phyloP scores from a whole-genome alignment of 35 echinoderm and acorn worm genomes.

The Strongylocentrotus purpuratus region DNA sequence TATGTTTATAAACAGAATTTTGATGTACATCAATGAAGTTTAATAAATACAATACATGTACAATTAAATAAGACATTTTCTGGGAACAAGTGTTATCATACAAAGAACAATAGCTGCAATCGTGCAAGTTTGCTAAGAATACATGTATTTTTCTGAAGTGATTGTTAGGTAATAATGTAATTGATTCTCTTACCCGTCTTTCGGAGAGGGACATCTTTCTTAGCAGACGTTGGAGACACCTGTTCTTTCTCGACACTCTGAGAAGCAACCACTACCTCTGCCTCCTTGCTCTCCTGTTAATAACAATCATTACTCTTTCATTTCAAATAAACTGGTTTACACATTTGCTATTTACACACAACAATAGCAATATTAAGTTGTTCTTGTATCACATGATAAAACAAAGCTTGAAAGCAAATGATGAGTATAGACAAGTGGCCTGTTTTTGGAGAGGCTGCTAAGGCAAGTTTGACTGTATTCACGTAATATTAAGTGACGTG shows the following conservation, averaged over 20 bases:
- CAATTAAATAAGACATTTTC: not conserved
- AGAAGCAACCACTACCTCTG: not conserved
- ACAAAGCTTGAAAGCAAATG: no score
- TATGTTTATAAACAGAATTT: no score
- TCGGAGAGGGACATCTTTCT: conserved; percentile 23
- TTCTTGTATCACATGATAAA: no score
- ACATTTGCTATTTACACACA: no score
- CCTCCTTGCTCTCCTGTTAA: not conserved
- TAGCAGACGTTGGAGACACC: not conserved
- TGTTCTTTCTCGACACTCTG: not conserved
- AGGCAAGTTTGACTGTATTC: no score
- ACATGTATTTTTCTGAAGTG: not conserved
- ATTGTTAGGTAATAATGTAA: not conserved
- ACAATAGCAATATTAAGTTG: no score
- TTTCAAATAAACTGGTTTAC: no score
- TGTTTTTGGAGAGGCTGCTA: no score
- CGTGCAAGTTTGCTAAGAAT: not conserved
- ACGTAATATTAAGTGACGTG: no score
- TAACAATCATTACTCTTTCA: not conserved
- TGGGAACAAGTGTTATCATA: not conserved
- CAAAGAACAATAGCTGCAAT: not conserved
- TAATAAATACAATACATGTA: no score
- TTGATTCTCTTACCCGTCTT: conserved; percentile 8
- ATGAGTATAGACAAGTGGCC: no score
- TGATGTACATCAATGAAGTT: no score